Percentiles rank a stretch among this genome's conserved stretches.
These are phyloP conservation scores for Bombus cullumanus DNA, from an alignment of 1,140 invertebrate genomes.

Conservation along the genomic window DNA sequence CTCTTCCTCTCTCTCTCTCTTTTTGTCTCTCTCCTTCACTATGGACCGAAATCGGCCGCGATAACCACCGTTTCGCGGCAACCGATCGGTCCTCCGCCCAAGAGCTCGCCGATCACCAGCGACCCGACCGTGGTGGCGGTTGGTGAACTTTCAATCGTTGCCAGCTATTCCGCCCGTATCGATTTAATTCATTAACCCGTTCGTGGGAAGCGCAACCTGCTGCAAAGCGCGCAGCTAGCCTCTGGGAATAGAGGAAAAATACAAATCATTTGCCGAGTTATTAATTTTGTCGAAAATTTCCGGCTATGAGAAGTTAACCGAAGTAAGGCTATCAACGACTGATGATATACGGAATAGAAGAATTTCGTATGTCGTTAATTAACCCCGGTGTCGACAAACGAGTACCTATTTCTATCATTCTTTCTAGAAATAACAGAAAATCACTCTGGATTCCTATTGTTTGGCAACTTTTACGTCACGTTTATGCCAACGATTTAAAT, in stretches of 20 bases:
- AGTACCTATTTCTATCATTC: no score
- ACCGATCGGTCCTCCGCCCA: background rate
- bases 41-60: conserved; percentile 24
- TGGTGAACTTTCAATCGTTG: conserved; percentile 35
- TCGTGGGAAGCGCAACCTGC: background rate
- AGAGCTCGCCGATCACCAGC: background rate
- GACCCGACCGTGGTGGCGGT: background rate
- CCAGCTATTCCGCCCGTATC: conserved; percentile 12
- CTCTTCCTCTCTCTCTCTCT: background rate
- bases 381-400: background rate
- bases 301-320: background rate
- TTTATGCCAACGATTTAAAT: no score
- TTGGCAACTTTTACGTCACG: no score
- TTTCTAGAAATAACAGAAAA: no score
- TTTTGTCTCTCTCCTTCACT: background rate
- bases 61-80: conserved; percentile 33
- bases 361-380: background rate
- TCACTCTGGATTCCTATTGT: accelerated
- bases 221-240: background rate
- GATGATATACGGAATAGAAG: background rate
- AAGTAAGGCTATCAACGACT: background rate
- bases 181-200: conserved; percentile 41
- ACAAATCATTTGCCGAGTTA: background rate
- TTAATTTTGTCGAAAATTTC: background rate
- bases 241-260: background rate